phyloP scores from a whole-genome alignment of 2,888 invertebrate species.

The Campoletis raptor region DNA sequence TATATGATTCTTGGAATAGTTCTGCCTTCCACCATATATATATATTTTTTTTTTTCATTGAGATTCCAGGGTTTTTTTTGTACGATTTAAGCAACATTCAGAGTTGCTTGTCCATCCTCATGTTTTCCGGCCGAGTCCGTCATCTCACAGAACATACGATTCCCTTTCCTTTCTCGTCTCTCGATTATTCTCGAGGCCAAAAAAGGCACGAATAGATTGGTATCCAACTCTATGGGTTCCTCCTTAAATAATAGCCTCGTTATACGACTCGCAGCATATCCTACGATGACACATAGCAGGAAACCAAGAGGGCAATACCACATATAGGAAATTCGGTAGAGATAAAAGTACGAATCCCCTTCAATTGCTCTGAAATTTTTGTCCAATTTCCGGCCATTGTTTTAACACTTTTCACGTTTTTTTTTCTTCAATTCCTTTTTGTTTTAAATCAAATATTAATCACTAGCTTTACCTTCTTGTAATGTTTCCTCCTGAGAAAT shows the following conservation, averaged over 20 bases:
- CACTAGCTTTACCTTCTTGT: slow-evolving; percentile 31
- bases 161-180: slow-evolving; percentile 51
- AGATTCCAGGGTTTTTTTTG: background rate
- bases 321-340: slow-evolving; percentile 81
- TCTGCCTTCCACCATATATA: background rate
- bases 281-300: slow-evolving; percentile 73
- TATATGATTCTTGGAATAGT: slow-evolving; percentile 6
- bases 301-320: slow-evolving; percentile 81
- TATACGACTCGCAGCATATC: slow-evolving; percentile 66
- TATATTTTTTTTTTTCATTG: slow-evolving; percentile 14
- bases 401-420: background rate
- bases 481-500: background rate
- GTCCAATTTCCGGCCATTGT: background rate
- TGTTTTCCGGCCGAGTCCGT: slow-evolving; percentile 45
- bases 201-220: slow-evolving; percentile 76
- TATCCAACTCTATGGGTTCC: slow-evolving; percentile 69
- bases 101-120: slow-evolving; percentile 41
- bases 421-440: too few relatives aligned
- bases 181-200: slow-evolving; percentile 71
- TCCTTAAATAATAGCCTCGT: slow-evolving; percentile 55
- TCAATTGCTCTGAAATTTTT: background rate
- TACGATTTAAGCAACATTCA: slow-evolving; percentile 36
- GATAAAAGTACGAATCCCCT: slow-evolving; percentile 77
- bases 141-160: slow-evolving; percentile 20
- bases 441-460: background rate